Percentiles rank a stretch among this genome's conserved stretches.
phyloP scores from a whole-genome alignment of 2,113 vertebrate species.

The Lampris megalopsis region DNA sequence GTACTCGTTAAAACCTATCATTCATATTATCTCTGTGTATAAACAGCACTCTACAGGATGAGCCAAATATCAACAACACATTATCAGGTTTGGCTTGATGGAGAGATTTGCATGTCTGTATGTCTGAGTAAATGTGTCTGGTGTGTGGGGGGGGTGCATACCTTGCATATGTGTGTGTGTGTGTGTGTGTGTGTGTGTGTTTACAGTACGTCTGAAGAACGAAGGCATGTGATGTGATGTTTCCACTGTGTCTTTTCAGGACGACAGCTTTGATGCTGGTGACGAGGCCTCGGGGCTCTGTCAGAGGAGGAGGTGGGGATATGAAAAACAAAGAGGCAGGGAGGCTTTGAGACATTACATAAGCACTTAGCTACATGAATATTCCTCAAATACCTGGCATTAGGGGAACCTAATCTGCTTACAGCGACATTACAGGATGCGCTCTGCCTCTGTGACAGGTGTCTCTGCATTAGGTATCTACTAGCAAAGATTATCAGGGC shows the following conservation, averaged over 20 bases:
- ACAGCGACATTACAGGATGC: constrained; percentile 91
- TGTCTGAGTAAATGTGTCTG: neutral
- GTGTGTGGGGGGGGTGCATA: neutral
- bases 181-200: constrained; percentile 10
- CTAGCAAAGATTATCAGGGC: constrained; percentile 68
- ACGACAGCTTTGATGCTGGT: constrained; percentile 86
- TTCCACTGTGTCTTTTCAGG: constrained; percentile 86
- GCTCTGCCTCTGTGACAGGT: constrained; percentile 92
- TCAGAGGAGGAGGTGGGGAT: constrained; percentile 78
- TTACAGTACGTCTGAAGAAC: neutral
- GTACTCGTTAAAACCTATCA: neutral
- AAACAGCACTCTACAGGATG: neutral
- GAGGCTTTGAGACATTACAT: constrained; percentile 94
- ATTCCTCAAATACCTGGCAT: constrained; percentile 96
- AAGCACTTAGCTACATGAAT: constrained; percentile 95
- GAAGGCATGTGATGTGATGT: constrained; percentile 52
- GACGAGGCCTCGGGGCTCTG: constrained; percentile 67
- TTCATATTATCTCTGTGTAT: neutral
- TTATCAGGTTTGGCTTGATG: constrained; percentile 1
- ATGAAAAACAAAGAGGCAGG: constrained; percentile 84
- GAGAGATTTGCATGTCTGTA: neutral
- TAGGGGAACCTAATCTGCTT: constrained; percentile 89
- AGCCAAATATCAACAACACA: constrained; percentile 7
- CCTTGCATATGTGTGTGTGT: neutral
- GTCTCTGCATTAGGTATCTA: constrained; percentile 85